These are phyloP conservation scores for Hestina assimilis DNA, from an alignment of 1,140 invertebrate species.

Conservation along the genomic window DNA sequence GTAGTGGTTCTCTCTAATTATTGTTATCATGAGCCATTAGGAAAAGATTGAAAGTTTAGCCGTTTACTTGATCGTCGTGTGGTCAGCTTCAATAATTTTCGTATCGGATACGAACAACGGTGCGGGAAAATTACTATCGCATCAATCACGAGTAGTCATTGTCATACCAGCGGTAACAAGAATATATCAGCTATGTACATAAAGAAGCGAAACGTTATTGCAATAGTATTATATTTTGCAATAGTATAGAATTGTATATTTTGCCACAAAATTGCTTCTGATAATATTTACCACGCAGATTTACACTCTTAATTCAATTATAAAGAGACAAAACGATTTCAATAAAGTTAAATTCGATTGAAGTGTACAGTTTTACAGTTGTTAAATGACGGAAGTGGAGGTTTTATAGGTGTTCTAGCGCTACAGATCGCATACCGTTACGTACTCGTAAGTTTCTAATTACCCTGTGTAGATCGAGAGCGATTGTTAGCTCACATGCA, in stretches of 20 bases:
- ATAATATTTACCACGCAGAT: not conserved
- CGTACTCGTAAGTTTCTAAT: constrained; percentile 62
- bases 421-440: constrained; percentile 64
- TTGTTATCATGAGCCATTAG: constrained; percentile 33
- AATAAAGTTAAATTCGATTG: not conserved
- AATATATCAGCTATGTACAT: constrained; percentile 13
- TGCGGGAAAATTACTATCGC: constrained; percentile 63
- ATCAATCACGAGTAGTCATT: constrained; percentile 62
- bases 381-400: constrained; percentile 25
- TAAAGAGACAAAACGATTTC: not conserved
- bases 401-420: constrained; percentile 34
- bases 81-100: constrained; percentile 42
- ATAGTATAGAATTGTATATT: not conserved
- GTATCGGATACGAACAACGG: constrained; percentile 75
- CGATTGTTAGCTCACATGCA: constrained; percentile 65
- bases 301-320: not conserved
- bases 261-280: not conserved
- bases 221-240: not conserved
- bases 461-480: constrained; percentile 52
- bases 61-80: constrained; percentile 37
- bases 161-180: constrained; percentile 55
- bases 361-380: constrained; percentile 9
- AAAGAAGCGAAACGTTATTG: constrained; percentile 8
- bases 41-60: constrained; percentile 31
- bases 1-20: not conserved